Conservation (phyloP, 2,797 vertebrate genomes). For the Nyctalus aviator region DNA sequence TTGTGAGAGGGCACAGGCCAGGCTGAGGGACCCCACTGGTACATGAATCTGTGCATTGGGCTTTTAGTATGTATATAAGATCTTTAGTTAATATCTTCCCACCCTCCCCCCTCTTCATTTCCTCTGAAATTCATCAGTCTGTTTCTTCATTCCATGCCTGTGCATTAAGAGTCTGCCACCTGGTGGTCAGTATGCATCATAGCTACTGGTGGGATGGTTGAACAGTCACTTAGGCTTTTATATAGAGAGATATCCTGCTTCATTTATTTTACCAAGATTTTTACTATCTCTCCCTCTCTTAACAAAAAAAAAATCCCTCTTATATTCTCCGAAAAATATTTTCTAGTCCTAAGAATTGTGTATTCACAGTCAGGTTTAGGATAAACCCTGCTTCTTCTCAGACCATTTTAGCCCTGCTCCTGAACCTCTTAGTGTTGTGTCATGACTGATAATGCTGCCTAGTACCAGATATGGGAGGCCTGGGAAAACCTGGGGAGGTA, state of each 20-base stretch:
- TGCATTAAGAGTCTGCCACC: too few species aligned
- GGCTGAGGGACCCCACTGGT: too few species aligned
- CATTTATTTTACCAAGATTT: background rate
- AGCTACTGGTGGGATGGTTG: rapidly evolving
- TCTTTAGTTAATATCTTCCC: too few species aligned
- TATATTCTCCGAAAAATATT: background rate
- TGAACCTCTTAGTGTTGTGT: conserved; percentile 17
- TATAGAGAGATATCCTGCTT: background rate
- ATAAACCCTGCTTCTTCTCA: background rate
- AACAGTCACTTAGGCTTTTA: too few species aligned
- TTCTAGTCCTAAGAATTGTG: background rate
- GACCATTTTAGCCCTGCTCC: background rate
- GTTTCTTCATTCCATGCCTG: too few species aligned
- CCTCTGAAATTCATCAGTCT: too few species aligned
- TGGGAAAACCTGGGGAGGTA: background rate
- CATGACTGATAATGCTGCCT: background rate
- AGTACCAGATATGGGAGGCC: background rate
- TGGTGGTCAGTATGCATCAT: too few species aligned
- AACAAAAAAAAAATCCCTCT: background rate
- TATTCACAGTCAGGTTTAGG: background rate
- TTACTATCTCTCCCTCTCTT: background rate
- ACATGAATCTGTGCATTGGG: too few species aligned
- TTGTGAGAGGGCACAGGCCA: too few species aligned
- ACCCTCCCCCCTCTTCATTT: too few species aligned
- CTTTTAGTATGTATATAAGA: too few species aligned